These are phyloP conservation scores for Sander vitreus DNA, from an alignment of 2,113 vertebrate genomes.

Conservation along the genomic window DNA sequence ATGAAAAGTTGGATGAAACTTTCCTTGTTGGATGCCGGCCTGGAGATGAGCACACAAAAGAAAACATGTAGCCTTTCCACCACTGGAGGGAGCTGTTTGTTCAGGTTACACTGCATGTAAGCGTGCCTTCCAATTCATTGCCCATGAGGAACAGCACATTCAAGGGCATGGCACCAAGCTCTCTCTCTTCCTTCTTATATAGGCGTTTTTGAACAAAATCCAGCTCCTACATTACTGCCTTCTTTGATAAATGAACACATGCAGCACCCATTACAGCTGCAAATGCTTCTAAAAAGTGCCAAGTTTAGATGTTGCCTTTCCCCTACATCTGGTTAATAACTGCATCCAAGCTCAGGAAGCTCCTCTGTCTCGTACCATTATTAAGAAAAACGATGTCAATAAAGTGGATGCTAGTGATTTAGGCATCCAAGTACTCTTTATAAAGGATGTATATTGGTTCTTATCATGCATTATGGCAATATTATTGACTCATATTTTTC, in stretches of 20 bases:
- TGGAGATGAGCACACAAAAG: neutral
- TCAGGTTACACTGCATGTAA: slow-evolving; percentile 43
- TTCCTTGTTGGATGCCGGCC: neutral
- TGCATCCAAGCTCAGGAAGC: slow-evolving; percentile 58
- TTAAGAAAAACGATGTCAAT: slow-evolving; percentile 75
- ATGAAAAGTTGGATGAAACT: neutral
- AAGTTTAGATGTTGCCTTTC: slow-evolving; percentile 53
- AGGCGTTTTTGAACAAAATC: slow-evolving; percentile 61
- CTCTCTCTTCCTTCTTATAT: slow-evolving; percentile 9
- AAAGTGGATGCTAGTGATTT: slow-evolving; percentile 60
- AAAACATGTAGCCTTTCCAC: neutral
- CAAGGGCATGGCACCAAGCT: slow-evolving; percentile 46
- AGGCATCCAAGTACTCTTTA: slow-evolving; percentile 52
- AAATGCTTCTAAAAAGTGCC: slow-evolving; percentile 54
- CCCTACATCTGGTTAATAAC: slow-evolving; percentile 68
- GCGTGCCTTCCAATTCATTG: neutral
- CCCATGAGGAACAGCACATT: slow-evolving; percentile 11
- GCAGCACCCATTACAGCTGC: slow-evolving; percentile 46
- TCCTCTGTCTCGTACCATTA: slow-evolving; percentile 57
- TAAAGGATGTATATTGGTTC: slow-evolving; percentile 64
- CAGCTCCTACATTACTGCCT: slow-evolving; percentile 58
- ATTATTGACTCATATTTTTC: slow-evolving; percentile 67
- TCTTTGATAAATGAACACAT: slow-evolving; percentile 69
- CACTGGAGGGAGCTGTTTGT: slow-evolving; percentile 77
- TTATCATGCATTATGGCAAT: slow-evolving; percentile 73